phyloP scores from a whole-genome alignment of 2,113 vertebrate genomes.

The Oryzias curvinotus region DNA sequence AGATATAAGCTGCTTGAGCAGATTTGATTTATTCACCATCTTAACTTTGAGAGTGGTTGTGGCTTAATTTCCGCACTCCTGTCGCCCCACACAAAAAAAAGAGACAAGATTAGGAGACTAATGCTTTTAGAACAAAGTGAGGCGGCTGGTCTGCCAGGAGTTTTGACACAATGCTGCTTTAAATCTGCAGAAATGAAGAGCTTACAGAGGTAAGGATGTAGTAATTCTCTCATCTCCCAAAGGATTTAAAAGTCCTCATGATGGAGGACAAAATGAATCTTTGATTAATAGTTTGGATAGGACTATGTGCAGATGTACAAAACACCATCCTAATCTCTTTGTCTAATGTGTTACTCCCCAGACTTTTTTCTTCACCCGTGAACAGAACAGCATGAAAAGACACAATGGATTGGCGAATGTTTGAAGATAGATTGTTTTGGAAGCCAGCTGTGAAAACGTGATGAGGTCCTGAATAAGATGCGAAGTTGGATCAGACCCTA shows the following conservation, averaged over 20 bases:
- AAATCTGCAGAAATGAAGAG: conserved; percentile 74
- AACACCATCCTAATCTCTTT: conserved; percentile 55
- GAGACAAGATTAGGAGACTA: conserved; percentile 72
- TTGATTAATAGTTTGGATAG: conserved; percentile 70
- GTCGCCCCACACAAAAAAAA: conserved; percentile 49
- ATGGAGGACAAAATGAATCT: conserved; percentile 62
- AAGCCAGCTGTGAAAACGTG: conserved; percentile 45
- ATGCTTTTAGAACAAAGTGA: conserved; percentile 74
- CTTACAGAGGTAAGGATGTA: conserved; percentile 70
- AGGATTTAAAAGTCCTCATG: conserved; percentile 70
- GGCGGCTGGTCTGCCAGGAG: conserved; percentile 60
- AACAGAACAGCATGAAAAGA: conserved; percentile 47
- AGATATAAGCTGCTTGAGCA: conserved; percentile 68
- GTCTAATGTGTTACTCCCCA: conserved; percentile 34
- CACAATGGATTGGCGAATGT: conserved; percentile 38
- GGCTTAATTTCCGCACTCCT: conserved; percentile 60
- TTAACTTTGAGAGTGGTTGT: conserved; percentile 61
- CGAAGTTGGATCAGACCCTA: conserved; percentile 35
- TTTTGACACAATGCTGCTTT: conserved; percentile 68
- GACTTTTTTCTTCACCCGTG: conserved; percentile 15
- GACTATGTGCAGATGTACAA: conserved; percentile 53
- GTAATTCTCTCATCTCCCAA: conserved; percentile 75
- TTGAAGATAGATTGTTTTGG: conserved; percentile 59
- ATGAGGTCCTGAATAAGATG: conserved; percentile 44
- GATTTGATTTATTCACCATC: conserved; percentile 65